Percentiles rank a stretch among this genome's conserved stretches.
phyloP scores from a whole-genome alignment of 2,113 vertebrate genomes.

The Silurus asotus region DNA sequence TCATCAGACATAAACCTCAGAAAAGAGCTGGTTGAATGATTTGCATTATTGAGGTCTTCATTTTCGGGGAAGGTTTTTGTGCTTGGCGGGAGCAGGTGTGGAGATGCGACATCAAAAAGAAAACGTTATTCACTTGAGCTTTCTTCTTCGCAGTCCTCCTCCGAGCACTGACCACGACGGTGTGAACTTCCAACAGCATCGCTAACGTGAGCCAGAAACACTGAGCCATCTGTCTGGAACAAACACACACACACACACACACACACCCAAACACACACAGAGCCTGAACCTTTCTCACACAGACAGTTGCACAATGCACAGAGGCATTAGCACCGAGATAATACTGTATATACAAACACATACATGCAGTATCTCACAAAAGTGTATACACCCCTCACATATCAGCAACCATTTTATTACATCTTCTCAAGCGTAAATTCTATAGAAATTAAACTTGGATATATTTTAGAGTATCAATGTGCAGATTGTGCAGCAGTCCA shows the following conservation, averaged over 20 bases:
- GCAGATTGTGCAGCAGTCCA: too few species aligned
- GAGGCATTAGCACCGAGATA: neutral
- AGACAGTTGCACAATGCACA: conserved; percentile 11
- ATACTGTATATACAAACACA: neutral
- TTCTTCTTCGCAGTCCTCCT: conserved; percentile 1
- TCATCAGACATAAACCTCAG: neutral
- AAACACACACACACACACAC: conserved; percentile 21
- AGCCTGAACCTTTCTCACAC: neutral
- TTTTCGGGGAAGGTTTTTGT: neutral
- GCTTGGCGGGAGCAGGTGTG: neutral
- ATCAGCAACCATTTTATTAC: too few species aligned
- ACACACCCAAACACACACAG: conserved; percentile 1
- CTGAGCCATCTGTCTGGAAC: conserved; percentile 50
- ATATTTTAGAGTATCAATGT: too few species aligned
- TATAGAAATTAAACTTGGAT: too few species aligned
- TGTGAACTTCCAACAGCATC: conserved; percentile 53
- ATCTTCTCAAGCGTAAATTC: too few species aligned
- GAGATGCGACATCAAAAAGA: conserved; percentile 20
- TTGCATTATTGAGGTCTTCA: neutral
- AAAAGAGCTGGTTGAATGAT: neutral
- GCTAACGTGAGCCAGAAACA: conserved; percentile 44
- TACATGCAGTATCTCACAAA: neutral
- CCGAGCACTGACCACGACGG: conserved; percentile 30
- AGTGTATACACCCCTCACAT: too few species aligned
- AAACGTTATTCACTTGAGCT: neutral